Evolutionary conservation across 2,888 invertebrate genomes (phyloP).

Genomic region (Agrilus mali): DNA sequence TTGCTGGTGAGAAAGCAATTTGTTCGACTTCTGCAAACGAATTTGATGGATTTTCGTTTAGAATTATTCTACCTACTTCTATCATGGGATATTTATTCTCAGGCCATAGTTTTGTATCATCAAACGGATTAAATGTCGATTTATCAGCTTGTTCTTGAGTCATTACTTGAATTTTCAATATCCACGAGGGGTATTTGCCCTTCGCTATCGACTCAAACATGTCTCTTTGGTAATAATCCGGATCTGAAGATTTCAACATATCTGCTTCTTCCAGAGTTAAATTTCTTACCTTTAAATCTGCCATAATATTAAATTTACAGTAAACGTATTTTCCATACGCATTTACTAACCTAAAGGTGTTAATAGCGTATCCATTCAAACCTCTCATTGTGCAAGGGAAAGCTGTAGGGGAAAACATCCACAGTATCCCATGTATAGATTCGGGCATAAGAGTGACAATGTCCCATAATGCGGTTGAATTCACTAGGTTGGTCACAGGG

Average conservation of each 20-base stretch:
- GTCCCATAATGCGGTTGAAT: constrained; percentile 27
- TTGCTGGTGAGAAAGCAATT: constrained; percentile 77
- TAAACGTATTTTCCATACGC: constrained; percentile 54
- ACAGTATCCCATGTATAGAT: too few relatives aligned
- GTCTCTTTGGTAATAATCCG: constrained; percentile 81
- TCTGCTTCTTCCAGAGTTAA: constrained; percentile 54
- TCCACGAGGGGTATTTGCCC: constrained; percentile 66
- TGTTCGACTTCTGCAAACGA: constrained; percentile 93
- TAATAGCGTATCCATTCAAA: constrained; percentile 80
- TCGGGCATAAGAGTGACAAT: too few relatives aligned
- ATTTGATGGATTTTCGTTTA: constrained; percentile 81
- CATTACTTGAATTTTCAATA: constrained; percentile 75
- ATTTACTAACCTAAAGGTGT: constrained; percentile 85
- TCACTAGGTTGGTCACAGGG: constrained; percentile 24
- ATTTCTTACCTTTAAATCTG: constrained; percentile 81
- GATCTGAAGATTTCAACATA: constrained; percentile 60
- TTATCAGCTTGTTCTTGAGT: constrained; percentile 72
- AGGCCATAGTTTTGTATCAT: constrained; percentile 87
- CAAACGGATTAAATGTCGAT: constrained; percentile 79
- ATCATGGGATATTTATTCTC: constrained; percentile 78
- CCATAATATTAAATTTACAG: constrained; percentile 88
- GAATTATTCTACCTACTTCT: constrained; percentile 72
- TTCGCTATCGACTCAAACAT: constrained; percentile 77
- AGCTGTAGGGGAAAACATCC: constrained; percentile 42
- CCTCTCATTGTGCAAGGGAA: constrained; percentile 73